Percentiles rank a stretch among this genome's conserved stretches.
phyloP scores from a whole-genome alignment of 2,797 vertebrate genomes.

The Cossypha heuglini region DNA sequence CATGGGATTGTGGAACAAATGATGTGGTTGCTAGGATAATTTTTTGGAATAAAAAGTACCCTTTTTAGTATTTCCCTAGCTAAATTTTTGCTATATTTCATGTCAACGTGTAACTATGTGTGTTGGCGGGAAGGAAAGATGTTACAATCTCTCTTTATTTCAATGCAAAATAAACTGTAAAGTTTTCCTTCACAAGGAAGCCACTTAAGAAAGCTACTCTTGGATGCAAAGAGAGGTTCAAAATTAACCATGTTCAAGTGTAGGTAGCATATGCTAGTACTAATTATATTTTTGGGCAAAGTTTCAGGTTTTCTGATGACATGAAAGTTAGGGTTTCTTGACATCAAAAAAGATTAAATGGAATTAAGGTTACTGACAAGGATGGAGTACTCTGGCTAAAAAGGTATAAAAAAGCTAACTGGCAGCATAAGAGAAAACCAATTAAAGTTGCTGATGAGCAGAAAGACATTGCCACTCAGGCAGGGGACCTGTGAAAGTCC shows the following conservation, averaged over 20 bases:
- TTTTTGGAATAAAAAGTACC: neutral
- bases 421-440: too few relatives aligned
- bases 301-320: neutral
- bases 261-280: neutral
- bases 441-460: too few relatives aligned
- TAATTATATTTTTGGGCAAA: neutral
- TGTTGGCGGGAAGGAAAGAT: neutral
- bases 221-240: neutral
- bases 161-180: neutral
- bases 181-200: neutral
- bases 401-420: too few relatives aligned
- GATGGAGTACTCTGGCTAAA: neutral
- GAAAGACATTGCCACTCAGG: too few relatives aligned
- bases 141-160: slow-evolving; percentile 2
- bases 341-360: neutral
- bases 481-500: too few relatives aligned
- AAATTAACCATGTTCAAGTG: neutral
- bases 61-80: neutral
- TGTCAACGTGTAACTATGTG: neutral
- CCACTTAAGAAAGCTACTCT: neutral
- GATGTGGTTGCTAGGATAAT: neutral
- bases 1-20: neutral
- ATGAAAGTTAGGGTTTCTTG: neutral
- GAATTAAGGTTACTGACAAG: neutral
- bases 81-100: slow-evolving; percentile 27